These are phyloP conservation scores for Lathronympha strigana DNA, from an alignment of 2,888 invertebrate species.

Conservation along the genomic window DNA sequence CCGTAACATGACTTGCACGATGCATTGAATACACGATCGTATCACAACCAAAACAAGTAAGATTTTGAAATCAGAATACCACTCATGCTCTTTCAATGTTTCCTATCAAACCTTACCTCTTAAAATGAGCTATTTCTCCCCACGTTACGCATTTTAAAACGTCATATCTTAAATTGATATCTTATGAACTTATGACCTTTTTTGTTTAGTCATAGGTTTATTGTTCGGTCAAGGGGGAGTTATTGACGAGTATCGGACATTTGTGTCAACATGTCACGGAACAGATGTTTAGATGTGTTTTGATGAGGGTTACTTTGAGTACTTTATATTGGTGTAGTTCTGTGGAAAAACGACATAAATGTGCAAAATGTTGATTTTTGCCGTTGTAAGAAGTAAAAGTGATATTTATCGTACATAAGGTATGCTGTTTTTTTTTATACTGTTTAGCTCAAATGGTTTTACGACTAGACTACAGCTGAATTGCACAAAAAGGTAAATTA, in stretches of 20 bases:
- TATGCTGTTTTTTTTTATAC: neutral
- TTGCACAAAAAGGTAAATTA: too few species aligned
- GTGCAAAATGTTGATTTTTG: neutral
- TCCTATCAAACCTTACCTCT: neutral
- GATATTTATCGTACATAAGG: neutral
- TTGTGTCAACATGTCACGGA: constrained; percentile 21
- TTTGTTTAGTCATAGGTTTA: neutral
- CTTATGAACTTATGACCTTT: neutral
- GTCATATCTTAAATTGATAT: neutral
- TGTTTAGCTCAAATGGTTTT: neutral
- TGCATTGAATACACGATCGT: too few species aligned
- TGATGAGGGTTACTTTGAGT: neutral
- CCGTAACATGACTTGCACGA: too few species aligned
- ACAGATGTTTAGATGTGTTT: constrained; percentile 3
- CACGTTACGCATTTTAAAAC: neutral
- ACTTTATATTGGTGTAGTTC: neutral
- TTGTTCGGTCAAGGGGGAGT: constrained; percentile 7
- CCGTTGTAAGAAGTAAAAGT: neutral
- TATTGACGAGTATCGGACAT: constrained; percentile 14
- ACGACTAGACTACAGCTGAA: too few species aligned
- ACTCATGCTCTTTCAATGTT: neutral
- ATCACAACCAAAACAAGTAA: too few species aligned
- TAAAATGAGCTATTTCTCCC: neutral
- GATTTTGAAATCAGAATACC: too few species aligned
- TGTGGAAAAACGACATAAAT: neutral